A percentile compares a stretch with the other conserved stretches of the same genome.
phyloP scores from a whole-genome alignment of 2,113 vertebrate species.

The Neotoma lepida region DNA sequence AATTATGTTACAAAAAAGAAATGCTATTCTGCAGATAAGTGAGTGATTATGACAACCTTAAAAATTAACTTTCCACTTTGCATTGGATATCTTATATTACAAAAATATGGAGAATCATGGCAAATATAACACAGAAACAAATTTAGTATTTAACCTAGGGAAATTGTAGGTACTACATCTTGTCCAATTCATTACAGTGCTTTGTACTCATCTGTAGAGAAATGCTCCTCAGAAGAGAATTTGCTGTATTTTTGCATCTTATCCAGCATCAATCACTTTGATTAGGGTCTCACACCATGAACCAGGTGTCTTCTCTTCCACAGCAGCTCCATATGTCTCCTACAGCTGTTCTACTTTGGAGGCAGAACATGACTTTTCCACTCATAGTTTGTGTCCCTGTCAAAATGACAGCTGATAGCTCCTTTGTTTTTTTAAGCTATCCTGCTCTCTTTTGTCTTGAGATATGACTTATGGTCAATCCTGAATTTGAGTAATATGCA shows the following conservation, averaged over 20 bases:
- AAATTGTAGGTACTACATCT: conserved; percentile 77
- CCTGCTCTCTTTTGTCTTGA: conserved; percentile 60
- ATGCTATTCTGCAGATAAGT: neutral
- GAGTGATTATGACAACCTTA: neutral
- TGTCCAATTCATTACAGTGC: conserved; percentile 80
- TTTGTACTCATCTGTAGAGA: conserved; percentile 79
- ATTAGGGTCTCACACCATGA: conserved; percentile 86
- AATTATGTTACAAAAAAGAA: neutral
- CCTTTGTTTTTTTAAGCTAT: conserved; percentile 77
- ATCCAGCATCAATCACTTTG: conserved; percentile 87
- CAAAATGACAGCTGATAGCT: conserved; percentile 76
- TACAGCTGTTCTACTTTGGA: conserved; percentile 88
- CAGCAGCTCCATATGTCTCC: conserved; percentile 87
- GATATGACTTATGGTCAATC: conserved; percentile 61
- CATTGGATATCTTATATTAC: conserved; percentile 66
- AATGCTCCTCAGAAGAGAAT: conserved; percentile 80
- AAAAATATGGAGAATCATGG: conserved; percentile 67
- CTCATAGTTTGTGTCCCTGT: conserved; percentile 79
- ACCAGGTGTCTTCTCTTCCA: conserved; percentile 84
- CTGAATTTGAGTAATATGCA: conserved; percentile 20
- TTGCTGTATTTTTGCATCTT: conserved; percentile 82
- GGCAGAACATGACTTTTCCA: conserved; percentile 74
- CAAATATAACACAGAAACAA: conserved; percentile 72
- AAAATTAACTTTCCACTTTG: conserved; percentile 33
- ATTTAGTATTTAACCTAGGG: conserved; percentile 80